Evolutionary conservation across 2,888 invertebrate genomes (phyloP).

Genomic region (Tachina fera): DNA sequence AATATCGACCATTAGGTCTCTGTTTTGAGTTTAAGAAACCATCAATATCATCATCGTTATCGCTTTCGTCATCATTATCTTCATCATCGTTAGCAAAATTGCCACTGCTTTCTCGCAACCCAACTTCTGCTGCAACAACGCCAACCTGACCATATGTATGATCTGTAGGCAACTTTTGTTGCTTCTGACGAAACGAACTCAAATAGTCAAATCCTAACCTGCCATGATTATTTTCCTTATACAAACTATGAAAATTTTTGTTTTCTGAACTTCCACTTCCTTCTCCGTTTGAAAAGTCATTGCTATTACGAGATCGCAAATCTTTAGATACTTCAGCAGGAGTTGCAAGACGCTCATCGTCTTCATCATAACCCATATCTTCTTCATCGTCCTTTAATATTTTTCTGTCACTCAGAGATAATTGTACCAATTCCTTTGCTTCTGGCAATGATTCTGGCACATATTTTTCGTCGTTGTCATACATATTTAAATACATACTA

Average conservation of each 20-base stretch:
- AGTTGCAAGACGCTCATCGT: constrained; percentile 79
- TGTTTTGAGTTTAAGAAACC: constrained; percentile 80
- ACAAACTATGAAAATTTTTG: constrained; percentile 66
- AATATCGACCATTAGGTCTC: constrained; percentile 80
- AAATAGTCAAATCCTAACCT: constrained; percentile 78
- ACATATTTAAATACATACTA: constrained; percentile 67
- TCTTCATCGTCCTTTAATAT: constrained; percentile 76
- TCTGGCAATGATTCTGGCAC: constrained; percentile 77
- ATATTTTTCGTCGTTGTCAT: constrained; percentile 70
- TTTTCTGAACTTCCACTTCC: constrained; percentile 76
- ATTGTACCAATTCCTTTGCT: constrained; percentile 77
- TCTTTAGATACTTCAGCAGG: constrained; percentile 76
- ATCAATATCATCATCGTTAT: constrained; percentile 78
- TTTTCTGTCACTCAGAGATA: constrained; percentile 51
- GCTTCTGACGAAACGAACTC: constrained; percentile 76
- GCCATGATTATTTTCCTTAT: constrained; percentile 72
- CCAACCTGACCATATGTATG: constrained; percentile 62
- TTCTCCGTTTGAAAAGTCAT: constrained; percentile 80
- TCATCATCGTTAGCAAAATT: constrained; percentile 81
- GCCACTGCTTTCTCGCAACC: constrained; percentile 81
- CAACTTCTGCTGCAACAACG: constrained; percentile 75
- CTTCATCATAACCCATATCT: constrained; percentile 82
- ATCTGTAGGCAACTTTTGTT: constrained; percentile 77
- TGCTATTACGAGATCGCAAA: constrained; percentile 73
- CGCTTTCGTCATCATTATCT: constrained; percentile 80